Conservation (phyloP, 2,888 invertebrate species). For the Tuberolachnus salignus region DNA sequence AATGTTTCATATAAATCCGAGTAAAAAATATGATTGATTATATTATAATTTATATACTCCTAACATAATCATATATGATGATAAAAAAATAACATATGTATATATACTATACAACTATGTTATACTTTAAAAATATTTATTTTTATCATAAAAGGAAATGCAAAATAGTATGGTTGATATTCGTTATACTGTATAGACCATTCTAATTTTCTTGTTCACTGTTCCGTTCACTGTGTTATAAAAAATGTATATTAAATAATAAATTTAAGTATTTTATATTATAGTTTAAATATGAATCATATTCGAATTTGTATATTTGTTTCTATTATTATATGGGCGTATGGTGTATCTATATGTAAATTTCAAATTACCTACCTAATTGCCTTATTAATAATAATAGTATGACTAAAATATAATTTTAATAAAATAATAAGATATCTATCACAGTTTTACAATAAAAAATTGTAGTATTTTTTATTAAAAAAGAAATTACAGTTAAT, state of each 20-base stretch:
- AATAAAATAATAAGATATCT: background rate
- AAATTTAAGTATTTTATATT: background rate
- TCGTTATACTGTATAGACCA: background rate
- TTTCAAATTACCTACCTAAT: no score
- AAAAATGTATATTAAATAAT: background rate
- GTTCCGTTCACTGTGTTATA: background rate
- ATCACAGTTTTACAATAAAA: no score
- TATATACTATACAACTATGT: background rate
- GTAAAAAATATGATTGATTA: background rate
- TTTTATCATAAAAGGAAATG: constrained; percentile 30
- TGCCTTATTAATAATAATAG: background rate
- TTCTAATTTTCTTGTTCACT: background rate
- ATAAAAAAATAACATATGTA: background rate
- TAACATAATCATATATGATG: background rate
- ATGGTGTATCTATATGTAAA: no score
- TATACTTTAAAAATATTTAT: background rate
- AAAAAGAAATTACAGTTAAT: no score
- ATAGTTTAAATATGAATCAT: background rate
- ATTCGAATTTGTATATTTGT: background rate
- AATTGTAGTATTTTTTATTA: no score
- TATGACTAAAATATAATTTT: background rate
- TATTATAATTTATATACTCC: background rate
- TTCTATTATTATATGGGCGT: background rate
- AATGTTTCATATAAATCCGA: background rate
- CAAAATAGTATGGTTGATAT: background rate